Evolutionary conservation across 2,113 vertebrate species (phyloP), one percentile per base, ranked within the genome.

Genomic region (Tachysurus vachellii): DNA sequence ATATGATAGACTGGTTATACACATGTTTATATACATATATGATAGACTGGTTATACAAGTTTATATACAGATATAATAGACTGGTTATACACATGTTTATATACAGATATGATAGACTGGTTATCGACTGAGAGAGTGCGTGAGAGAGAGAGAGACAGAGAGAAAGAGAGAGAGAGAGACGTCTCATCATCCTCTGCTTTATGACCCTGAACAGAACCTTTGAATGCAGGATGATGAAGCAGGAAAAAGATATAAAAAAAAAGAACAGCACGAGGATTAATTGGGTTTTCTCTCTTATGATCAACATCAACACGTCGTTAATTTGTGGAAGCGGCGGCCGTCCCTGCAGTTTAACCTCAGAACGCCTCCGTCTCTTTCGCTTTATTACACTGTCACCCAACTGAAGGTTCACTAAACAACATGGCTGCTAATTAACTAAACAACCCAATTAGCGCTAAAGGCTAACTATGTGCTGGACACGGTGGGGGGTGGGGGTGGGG

Each of bases 41-140:
- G n/a, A n/a, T n/a, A n/a, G n/a, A n/a, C n/a, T n/a, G n/a, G n/a
- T n/a, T n/a, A n/a, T n/a, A n/a, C n/a, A n/a, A n/a, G n/a, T n/a
- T n/a, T n/a, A n/a, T n/a, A n/a, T n/a, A n/a, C n/a, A n/a, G n/a
- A n/a, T n/a, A n/a, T n/a, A n/a, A n/a, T n/a, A n/a, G n/a, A n/a
- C n/a, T n/a, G n/a, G n/a, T n/a, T n/a, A n/a, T n/a, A n/a, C n/a
- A n/a, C n/a, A n/a, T n/a, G n/a, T n/a, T n/a, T n/a, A n/a, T n/a
- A n/a, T n/a, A n/a, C 21, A 36, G 8, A 70, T 93, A 92, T 91
- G 91, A 91, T 9, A 17, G 28, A 81, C 94, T 92, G 92, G 91
- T 91, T 92, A 94, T 93, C 90, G 94, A 95, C 93, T 88, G 86
- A 61, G 56, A 23, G 36, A 28, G 75, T 13, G 31, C 56, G 70